phyloP scores from a whole-genome alignment of 2,113 vertebrate genomes.

The Meleagris gallopavo region DNA sequence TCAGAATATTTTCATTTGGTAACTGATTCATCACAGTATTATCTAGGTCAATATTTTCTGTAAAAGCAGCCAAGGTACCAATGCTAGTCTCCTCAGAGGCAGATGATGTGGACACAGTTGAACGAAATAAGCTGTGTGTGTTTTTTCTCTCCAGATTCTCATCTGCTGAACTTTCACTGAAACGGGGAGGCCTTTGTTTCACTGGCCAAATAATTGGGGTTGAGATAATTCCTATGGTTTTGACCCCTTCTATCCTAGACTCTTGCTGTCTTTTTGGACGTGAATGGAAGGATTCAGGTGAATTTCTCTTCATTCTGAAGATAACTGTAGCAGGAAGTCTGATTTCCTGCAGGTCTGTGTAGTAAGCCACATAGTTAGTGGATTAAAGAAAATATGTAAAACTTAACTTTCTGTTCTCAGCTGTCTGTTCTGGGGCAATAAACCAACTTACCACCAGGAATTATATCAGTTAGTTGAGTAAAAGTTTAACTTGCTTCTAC shows the following conservation, averaged over 20 bases:
- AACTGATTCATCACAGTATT: constrained; percentile 28
- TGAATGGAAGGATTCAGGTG: constrained; percentile 37
- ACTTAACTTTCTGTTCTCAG: neutral
- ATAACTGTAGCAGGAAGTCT: constrained; percentile 64
- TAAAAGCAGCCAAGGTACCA: constrained; percentile 54
- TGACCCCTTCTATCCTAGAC: constrained; percentile 74
- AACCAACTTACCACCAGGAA: neutral
- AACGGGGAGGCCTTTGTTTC: constrained; percentile 77
- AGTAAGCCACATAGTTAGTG: constrained; percentile 59
- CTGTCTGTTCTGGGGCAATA: neutral
- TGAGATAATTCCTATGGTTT: constrained; percentile 85
- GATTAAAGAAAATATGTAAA: constrained; percentile 47
- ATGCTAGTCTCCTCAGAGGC: constrained; percentile 37
- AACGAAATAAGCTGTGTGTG: constrained; percentile 28
- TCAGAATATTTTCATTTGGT: constrained; percentile 43
- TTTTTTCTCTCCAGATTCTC: constrained; percentile 40
- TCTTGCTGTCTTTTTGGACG: constrained; percentile 47
- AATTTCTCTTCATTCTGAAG: constrained; percentile 76
- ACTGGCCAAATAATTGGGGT: constrained; percentile 83
- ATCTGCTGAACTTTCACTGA: constrained; percentile 69
- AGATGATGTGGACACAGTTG: constrained; percentile 43
- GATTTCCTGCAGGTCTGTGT: constrained; percentile 72
- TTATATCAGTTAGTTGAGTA: neutral
- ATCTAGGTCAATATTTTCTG: constrained; percentile 38
- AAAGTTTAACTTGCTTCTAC: constrained; percentile 4